phyloP scores from a whole-genome alignment of 53 echinoderm and acorn worm genomes.

The Patiria pectinifera region DNA sequence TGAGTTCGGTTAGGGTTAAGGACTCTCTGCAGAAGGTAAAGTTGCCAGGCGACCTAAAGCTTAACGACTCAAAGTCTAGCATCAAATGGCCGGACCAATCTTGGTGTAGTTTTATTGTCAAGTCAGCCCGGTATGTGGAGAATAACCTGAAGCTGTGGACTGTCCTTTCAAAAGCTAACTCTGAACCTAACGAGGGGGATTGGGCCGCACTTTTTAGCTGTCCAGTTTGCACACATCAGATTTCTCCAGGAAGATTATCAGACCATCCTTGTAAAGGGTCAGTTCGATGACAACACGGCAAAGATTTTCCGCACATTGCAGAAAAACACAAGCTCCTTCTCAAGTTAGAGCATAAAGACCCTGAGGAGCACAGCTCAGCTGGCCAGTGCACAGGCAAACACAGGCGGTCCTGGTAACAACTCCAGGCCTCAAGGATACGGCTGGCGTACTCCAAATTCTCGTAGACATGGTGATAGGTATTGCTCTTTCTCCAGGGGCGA shows the following conservation, averaged over 20 bases:
- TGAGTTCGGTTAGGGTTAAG: not conserved
- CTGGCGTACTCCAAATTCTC: not conserved
- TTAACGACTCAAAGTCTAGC: not conserved
- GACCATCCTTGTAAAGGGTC: constrained; percentile 10
- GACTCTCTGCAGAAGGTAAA: constrained; percentile 32
- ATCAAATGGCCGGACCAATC: constrained; percentile 20
- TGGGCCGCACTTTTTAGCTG: not conserved
- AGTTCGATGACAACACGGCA: constrained; percentile 11
- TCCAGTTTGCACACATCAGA: constrained; percentile 17
- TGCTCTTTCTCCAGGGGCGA: not conserved
- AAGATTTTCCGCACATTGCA: not conserved
- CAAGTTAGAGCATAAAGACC: not conserved
- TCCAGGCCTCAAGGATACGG: not conserved
- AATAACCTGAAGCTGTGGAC: not conserved
- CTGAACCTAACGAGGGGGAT: not conserved
- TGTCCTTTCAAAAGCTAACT: not conserved
- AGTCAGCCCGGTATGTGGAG: not conserved
- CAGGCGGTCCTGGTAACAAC: not conserved
- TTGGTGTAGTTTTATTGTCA: not conserved
- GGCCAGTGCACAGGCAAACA: not conserved
- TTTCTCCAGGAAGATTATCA: constrained; percentile 12
- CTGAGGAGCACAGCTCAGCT: not conserved
- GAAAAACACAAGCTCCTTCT: constrained; percentile 5
- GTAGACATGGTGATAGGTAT: not conserved
- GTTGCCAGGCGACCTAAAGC: constrained; percentile 24